Conservation (phyloP, 2,113 vertebrate genomes). For the Ammodytes dubius region DNA sequence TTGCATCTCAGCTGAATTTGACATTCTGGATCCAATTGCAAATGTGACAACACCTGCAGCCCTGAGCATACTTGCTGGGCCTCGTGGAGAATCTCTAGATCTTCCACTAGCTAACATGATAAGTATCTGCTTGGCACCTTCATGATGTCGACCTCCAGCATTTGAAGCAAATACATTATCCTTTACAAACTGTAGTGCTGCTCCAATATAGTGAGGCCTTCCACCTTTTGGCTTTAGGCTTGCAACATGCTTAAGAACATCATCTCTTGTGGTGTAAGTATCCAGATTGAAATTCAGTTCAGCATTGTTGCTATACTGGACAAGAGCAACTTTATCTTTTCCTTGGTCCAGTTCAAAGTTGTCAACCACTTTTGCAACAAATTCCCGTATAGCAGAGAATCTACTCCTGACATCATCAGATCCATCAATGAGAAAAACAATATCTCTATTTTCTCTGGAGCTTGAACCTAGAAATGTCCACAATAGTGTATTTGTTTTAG, state of each 20-base stretch:
- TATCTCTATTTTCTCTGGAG: slow-evolving; percentile 71
- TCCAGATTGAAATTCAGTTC: slow-evolving; percentile 77
- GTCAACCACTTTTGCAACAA: slow-evolving; percentile 76
- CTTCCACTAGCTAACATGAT: slow-evolving; percentile 79
- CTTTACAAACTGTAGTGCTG: slow-evolving; percentile 80
- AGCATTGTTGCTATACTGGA: slow-evolving; percentile 84
- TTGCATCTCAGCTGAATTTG: slow-evolving; percentile 74
- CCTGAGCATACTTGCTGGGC: slow-evolving; percentile 76
- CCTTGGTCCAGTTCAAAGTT: slow-evolving; percentile 76
- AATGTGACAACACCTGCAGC: slow-evolving; percentile 71
- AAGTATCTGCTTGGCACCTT: slow-evolving; percentile 78
- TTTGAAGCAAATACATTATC: slow-evolving; percentile 73
- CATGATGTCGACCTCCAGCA: slow-evolving; percentile 66
- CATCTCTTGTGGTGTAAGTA: slow-evolving; percentile 69
- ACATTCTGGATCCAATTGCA: slow-evolving; percentile 75
- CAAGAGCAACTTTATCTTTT: slow-evolving; percentile 82
- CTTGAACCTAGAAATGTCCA: slow-evolving; percentile 67
- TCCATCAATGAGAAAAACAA: slow-evolving; percentile 86
- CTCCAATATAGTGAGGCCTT: slow-evolving; percentile 79
- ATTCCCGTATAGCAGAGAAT: slow-evolving; percentile 77
- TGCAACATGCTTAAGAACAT: slow-evolving; percentile 67
- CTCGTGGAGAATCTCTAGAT: slow-evolving; percentile 80
- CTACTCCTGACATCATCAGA: slow-evolving; percentile 80
- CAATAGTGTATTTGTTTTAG: slow-evolving; percentile 6
- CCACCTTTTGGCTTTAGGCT: slow-evolving; percentile 80